phyloP scores from a whole-genome alignment of 2,888 invertebrate species.

The Athripsodes cinereus region DNA sequence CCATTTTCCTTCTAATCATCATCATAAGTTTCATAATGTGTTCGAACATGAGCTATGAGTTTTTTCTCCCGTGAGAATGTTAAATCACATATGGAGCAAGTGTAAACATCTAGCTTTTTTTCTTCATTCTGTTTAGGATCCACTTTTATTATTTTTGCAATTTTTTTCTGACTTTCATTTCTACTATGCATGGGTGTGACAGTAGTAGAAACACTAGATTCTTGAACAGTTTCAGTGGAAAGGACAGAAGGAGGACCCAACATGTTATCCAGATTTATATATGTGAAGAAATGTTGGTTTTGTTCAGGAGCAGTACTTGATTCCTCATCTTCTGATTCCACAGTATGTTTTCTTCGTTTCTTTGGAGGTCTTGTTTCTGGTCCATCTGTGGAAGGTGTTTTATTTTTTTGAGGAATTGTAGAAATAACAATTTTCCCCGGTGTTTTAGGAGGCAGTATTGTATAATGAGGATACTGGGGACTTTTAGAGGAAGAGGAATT shows the following conservation, averaged over 20 bases:
- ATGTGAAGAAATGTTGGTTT: conserved; percentile 40
- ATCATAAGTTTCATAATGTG: conserved; percentile 23
- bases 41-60: conserved; percentile 41
- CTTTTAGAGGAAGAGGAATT: not conserved
- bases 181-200: conserved; percentile 29
- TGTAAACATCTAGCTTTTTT: conserved; percentile 33
- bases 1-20: not conserved
- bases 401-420: conserved; percentile 1
- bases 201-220: conserved; percentile 45
- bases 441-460: conserved; percentile 16
- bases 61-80: conserved; percentile 44
- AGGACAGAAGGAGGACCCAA: conserved; percentile 40
- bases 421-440: conserved; percentile 19
- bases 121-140: not conserved
- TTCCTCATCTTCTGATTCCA: not conserved
- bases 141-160: not conserved
- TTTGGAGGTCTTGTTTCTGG: not conserved
- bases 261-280: conserved; percentile 45
- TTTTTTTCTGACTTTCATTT: not conserved
- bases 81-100: conserved; percentile 43
- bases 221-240: conserved; percentile 44
- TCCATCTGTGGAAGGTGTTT: not conserved
- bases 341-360: not conserved
- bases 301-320: conserved; percentile 34
- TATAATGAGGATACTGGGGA: conserved; percentile 6